phyloP scores from a whole-genome alignment of 2,113 vertebrate genomes.

The Neotragus pygmaeus region DNA sequence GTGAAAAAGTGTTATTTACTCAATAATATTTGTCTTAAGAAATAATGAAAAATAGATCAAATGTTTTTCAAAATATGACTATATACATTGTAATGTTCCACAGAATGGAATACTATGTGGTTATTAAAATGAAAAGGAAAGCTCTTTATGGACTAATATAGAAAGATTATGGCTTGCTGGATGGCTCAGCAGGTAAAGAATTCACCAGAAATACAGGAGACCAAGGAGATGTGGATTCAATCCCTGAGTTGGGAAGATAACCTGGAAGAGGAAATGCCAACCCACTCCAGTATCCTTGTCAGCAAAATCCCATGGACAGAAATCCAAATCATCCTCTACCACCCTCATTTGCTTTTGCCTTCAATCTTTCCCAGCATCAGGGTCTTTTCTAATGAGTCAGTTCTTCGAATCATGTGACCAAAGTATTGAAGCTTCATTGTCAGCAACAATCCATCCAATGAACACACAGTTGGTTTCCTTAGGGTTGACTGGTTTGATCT shows the following conservation, averaged over 20 bases:
- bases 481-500: neutral
- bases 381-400: neutral
- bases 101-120: neutral
- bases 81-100: neutral
- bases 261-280: neutral
- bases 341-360: neutral
- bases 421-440: neutral
- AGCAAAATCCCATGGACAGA: neutral
- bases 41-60: neutral
- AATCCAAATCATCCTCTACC: neutral
- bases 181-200: neutral
- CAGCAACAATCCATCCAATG: neutral
- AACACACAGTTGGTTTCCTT: neutral
- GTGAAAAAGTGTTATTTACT: neutral
- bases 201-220: neutral
- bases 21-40: neutral
- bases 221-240: neutral
- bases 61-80: neutral
- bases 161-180: neutral
- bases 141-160: neutral
- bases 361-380: neutral
- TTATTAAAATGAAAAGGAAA: neutral
- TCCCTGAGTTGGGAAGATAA: neutral
- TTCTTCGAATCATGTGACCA: neutral
- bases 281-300: neutral